Percentiles rank a stretch among this genome's conserved stretches.
These are phyloP conservation scores for Astropecten irregularis DNA, from an alignment of 53 echinoderm and acorn worm genomes.

Conservation along the genomic window DNA sequence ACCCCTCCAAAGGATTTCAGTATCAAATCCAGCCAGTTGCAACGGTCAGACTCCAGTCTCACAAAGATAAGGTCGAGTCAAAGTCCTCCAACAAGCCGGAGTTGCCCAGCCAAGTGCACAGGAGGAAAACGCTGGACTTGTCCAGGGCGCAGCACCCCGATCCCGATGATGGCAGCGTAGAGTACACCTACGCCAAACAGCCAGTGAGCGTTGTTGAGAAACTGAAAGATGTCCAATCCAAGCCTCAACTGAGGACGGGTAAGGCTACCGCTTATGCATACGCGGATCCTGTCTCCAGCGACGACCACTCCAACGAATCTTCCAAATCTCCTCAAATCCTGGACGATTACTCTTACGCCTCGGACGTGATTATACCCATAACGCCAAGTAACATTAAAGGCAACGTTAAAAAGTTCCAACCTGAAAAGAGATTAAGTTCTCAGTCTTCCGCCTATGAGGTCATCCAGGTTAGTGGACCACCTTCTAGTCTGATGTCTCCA, in stretches of 20 bases:
- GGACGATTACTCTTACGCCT: slow-evolving; percentile 34
- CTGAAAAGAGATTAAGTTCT: not conserved
- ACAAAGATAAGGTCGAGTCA: slow-evolving; percentile 23
- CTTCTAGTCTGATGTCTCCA: not conserved
- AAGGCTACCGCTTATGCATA: slow-evolving; percentile 1
- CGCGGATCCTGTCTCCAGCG: not conserved
- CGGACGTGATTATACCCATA: slow-evolving; percentile 14
- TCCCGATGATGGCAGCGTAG: not conserved
- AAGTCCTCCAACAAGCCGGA: not conserved
- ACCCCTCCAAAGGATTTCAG: not conserved
- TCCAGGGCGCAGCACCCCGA: slow-evolving; percentile 1
- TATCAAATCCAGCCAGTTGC: slow-evolving; percentile 28
- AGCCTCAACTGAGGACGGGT: slow-evolving; percentile 14
- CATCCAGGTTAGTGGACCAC: slow-evolving; percentile 4
- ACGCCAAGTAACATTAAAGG: not conserved
- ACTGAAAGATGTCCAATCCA: slow-evolving; percentile 26
- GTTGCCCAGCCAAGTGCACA: not conserved
- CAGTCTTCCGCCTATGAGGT: slow-evolving; percentile 12
- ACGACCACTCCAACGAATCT: not conserved
- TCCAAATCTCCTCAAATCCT: not conserved
- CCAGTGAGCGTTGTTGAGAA: slow-evolving; percentile 27
- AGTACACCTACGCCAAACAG: slow-evolving; percentile 22
- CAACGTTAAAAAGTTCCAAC: not conserved
- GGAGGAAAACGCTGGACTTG: not conserved
- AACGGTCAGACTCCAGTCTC: slow-evolving; percentile 27